phyloP scores from a whole-genome alignment of 2,113 vertebrate genomes.

The Catharus minimus region DNA sequence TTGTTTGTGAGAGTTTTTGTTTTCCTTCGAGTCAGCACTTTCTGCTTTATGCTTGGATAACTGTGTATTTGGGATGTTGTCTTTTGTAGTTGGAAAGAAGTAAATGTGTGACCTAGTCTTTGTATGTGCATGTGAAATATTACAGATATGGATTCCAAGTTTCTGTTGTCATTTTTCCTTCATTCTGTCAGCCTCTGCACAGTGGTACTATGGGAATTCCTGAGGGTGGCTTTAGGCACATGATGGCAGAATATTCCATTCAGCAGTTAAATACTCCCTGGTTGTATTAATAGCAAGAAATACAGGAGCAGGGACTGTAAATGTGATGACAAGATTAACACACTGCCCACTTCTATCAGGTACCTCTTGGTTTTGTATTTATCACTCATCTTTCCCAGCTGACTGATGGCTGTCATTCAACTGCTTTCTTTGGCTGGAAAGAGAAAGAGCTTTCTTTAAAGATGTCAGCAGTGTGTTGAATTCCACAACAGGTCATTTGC shows the following conservation, averaged over 20 bases:
- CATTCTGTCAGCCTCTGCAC: background rate
- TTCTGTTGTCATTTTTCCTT: background rate
- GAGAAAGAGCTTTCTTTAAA: constrained; percentile 3
- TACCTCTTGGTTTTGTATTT: constrained; percentile 28
- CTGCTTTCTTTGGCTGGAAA: background rate
- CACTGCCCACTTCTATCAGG: background rate
- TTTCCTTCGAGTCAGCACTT: constrained; percentile 41
- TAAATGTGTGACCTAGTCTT: background rate
- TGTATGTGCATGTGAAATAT: background rate
- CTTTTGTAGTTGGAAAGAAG: constrained; percentile 22
- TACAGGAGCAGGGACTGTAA: background rate
- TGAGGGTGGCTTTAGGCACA: constrained; percentile 16
- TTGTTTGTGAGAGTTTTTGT: constrained; percentile 54
- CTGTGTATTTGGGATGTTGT: constrained; percentile 3
- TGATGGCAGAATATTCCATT: constrained; percentile 1
- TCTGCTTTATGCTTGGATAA: constrained; percentile 32
- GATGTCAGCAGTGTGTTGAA: background rate
- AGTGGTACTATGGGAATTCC: background rate
- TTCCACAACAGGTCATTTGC: background rate
- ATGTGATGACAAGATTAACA: background rate
- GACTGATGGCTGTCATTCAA: constrained; percentile 42
- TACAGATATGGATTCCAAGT: background rate
- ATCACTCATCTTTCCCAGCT: background rate
- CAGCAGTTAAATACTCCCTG: background rate
- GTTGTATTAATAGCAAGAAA: background rate